phyloP scores from a whole-genome alignment of 2,888 invertebrate genomes.

The Nemoura dubitans region DNA sequence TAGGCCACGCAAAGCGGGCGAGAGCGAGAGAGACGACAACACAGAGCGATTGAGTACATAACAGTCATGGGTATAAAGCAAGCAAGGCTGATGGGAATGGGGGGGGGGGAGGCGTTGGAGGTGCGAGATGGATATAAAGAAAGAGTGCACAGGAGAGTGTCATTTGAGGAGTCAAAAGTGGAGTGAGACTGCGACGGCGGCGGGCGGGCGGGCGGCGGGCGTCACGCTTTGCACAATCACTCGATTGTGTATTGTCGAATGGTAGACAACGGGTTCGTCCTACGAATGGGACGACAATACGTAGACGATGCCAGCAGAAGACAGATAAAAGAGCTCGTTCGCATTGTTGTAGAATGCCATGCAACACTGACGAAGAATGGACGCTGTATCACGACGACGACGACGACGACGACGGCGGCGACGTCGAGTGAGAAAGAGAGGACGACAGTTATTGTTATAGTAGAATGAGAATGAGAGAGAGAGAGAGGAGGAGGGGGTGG shows the following conservation, averaged over 20 bases:
- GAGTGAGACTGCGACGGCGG: conserved; percentile 36
- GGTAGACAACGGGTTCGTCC: conserved; percentile 37
- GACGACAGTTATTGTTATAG: conserved; percentile 26
- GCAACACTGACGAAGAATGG: conserved; percentile 34
- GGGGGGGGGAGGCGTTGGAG: conserved; percentile 1
- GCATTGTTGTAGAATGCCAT: conserved; percentile 38
- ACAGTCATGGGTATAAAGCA: not conserved
- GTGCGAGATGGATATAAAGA: conserved; percentile 43
- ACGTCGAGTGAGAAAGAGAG: conserved; percentile 24
- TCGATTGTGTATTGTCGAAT: conserved; percentile 44
- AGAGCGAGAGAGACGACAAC: conserved; percentile 5
- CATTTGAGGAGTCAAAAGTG: conserved; percentile 48
- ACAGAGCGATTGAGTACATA: conserved; percentile 37
- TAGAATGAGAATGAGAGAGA: conserved; percentile 28
- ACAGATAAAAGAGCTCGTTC: conserved; percentile 47
- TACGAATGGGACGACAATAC: conserved; percentile 43
- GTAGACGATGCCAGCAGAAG: not conserved
- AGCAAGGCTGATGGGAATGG: not conserved
- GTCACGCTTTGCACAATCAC: conserved; percentile 40
- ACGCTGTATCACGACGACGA: conserved; percentile 14
- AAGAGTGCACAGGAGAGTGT: conserved; percentile 43
- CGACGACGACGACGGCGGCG: not conserved
- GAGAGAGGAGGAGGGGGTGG: not conserved
- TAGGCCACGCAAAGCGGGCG: conserved; percentile 10
- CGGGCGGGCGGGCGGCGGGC: too few species aligned